These are phyloP conservation scores for Bostrychus sinensis DNA, from an alignment of 2,113 vertebrate species.

Conservation along the genomic window DNA sequence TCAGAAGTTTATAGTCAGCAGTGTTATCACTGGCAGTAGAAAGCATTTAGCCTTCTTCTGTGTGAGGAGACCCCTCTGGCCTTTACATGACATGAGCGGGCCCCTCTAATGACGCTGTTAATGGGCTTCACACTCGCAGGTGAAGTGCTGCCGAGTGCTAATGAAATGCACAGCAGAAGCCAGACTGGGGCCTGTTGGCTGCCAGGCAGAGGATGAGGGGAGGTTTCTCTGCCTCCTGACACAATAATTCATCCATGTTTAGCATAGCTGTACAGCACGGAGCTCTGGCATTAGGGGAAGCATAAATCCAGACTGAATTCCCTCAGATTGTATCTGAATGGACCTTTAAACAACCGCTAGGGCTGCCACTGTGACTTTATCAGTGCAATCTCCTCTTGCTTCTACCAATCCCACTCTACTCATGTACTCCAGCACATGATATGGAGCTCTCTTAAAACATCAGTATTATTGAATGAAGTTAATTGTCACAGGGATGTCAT, in stretches of 20 bases:
- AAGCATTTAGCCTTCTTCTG: constrained; percentile 18
- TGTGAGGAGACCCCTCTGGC: constrained; percentile 13
- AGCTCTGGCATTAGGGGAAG: constrained; percentile 43
- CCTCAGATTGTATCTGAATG: constrained; percentile 72
- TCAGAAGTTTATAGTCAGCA: too few relatives aligned
- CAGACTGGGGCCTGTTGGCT: constrained; percentile 22
- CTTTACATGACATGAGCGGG: constrained; percentile 17
- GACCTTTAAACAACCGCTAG: constrained; percentile 73
- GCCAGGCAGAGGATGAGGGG: constrained; percentile 11
- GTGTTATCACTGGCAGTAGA: not conserved
- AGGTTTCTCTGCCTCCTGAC: constrained; percentile 50
- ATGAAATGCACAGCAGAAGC: constrained; percentile 53
- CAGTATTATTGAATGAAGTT: too few relatives aligned
- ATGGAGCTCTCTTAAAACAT: too few relatives aligned
- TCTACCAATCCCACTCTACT: too few relatives aligned
- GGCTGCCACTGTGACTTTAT: constrained; percentile 63
- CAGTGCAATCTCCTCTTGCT: too few relatives aligned
- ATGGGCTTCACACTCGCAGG: constrained; percentile 44
- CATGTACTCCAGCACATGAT: too few relatives aligned
- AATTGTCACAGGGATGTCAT: too few relatives aligned
- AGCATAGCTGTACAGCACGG: constrained; percentile 43
- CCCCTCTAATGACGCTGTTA: constrained; percentile 44
- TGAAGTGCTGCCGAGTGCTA: constrained; percentile 42
- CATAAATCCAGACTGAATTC: constrained; percentile 61
- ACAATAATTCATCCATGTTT: constrained; percentile 64